phyloP scores from a whole-genome alignment of 2,888 invertebrate species.

The Perithous albicinctus region DNA sequence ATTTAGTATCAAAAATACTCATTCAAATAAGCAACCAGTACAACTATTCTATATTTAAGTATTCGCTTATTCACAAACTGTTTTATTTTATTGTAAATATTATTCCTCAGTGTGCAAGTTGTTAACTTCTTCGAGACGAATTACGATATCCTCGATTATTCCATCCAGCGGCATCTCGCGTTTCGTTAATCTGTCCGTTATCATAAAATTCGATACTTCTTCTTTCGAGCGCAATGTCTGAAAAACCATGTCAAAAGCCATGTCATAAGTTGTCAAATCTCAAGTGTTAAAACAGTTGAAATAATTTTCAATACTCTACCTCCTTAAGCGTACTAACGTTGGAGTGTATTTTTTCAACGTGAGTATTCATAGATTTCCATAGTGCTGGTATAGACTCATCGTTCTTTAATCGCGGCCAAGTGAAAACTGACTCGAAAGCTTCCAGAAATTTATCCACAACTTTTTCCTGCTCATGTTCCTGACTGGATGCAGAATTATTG shows the following conservation, averaged over 20 bases:
- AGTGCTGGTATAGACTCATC: conserved; percentile 23
- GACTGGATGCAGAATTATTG: conserved; percentile 13
- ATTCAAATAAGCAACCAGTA: neutral
- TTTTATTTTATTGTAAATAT: neutral
- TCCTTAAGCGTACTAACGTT: conserved; percentile 71
- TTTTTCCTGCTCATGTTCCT: conserved; percentile 42
- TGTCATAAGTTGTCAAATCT: conserved; percentile 7
- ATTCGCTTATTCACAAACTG: conserved; percentile 7
- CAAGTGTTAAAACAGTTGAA: neutral
- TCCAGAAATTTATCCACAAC: conserved; percentile 70
- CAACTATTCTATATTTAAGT: neutral
- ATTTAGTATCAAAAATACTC: conserved; percentile 14
- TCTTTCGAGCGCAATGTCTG: conserved; percentile 70
- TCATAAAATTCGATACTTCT: conserved; percentile 66
- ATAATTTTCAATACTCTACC: conserved; percentile 62
- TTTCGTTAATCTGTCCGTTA: conserved; percentile 63
- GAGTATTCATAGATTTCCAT: conserved; percentile 64
- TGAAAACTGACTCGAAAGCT: conserved; percentile 68
- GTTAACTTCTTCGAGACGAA: conserved; percentile 70
- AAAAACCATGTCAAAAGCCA: conserved; percentile 29
- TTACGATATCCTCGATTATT: conserved; percentile 72
- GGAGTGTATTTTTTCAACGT: conserved; percentile 68
- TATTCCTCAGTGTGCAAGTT: conserved; percentile 25
- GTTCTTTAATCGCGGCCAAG: conserved; percentile 51
- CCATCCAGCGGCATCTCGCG: conserved; percentile 67